These are phyloP conservation scores for Drosophila prosaltans DNA, from an alignment of 1,140 invertebrate genomes.

Conservation along the genomic window DNA sequence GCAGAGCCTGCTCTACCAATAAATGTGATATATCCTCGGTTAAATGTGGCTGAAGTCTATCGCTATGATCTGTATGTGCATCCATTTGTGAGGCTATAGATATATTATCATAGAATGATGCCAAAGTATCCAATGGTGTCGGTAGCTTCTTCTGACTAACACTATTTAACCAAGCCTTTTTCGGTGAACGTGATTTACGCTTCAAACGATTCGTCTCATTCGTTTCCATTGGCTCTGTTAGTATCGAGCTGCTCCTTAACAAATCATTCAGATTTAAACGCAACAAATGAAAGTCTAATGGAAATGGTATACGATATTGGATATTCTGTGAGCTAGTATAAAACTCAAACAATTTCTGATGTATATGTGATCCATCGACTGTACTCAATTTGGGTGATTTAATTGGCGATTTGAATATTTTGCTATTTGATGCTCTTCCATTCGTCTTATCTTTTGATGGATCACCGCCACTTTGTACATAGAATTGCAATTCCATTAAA, in stretches of 20 bases:
- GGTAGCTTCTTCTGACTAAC: slow-evolving; percentile 29
- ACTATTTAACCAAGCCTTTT: slow-evolving; percentile 69
- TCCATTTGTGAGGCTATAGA: slow-evolving; percentile 68
- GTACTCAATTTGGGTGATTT: slow-evolving; percentile 43
- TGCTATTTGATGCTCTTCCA: not conserved
- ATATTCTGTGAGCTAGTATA: slow-evolving; percentile 69
- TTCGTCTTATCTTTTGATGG: not conserved
- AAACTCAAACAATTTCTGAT: slow-evolving; percentile 73
- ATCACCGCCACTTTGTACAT: slow-evolving; percentile 84
- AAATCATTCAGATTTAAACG: slow-evolving; percentile 62
- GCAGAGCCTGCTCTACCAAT: slow-evolving; percentile 69
- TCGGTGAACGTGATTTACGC: slow-evolving; percentile 73
- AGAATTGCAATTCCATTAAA: slow-evolving; percentile 88
- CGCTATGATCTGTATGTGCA: slow-evolving; percentile 35
- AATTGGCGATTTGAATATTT: slow-evolving; percentile 29
- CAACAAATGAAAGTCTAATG: slow-evolving; percentile 68
- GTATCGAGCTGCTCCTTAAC: slow-evolving; percentile 48
- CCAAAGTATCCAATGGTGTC: slow-evolving; percentile 47
- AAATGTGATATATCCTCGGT: slow-evolving; percentile 66
- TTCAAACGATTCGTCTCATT: slow-evolving; percentile 32
- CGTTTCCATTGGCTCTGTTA: slow-evolving; percentile 25
- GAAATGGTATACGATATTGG: slow-evolving; percentile 68
- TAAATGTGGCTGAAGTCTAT: slow-evolving; percentile 60
- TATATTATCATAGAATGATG: slow-evolving; percentile 70
- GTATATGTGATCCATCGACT: slow-evolving; percentile 53